A percentile compares a stretch with the other conserved stretches of the same genome.
These are phyloP conservation scores for Macrocentrus cingulum DNA, from an alignment of 1,140 invertebrate genomes.

Conservation along the genomic window DNA sequence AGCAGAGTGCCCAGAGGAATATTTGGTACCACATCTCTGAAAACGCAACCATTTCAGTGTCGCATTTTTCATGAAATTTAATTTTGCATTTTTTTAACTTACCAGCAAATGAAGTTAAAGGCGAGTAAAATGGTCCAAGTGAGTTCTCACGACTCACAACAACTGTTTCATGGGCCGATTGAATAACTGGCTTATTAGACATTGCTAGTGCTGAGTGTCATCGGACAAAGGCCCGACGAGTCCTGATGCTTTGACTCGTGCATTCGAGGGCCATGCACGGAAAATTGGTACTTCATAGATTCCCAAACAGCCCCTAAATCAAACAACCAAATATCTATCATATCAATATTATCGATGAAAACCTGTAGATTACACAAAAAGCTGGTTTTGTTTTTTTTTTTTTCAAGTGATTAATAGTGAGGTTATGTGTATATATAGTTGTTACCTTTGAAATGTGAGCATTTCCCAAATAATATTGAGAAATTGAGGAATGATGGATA, in stretches of 20 bases:
- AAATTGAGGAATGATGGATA: too few relatives aligned
- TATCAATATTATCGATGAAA: too few relatives aligned
- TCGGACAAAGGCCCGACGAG: conserved; percentile 6
- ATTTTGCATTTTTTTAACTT: conserved; percentile 13
- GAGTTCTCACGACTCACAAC: conserved; percentile 32
- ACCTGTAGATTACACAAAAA: too few relatives aligned
- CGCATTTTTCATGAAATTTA: too few relatives aligned
- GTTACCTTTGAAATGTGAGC: too few relatives aligned
- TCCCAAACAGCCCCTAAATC: not conserved
- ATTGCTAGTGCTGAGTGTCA: conserved; percentile 25
- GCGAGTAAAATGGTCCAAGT: conserved; percentile 38
- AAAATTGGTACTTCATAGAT: not conserved
- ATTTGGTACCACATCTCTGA: conserved; percentile 96
- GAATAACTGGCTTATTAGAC: conserved; percentile 22
- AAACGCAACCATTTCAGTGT: conserved; percentile 53
- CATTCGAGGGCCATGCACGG: conserved; percentile 10
- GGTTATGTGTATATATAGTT: too few relatives aligned
- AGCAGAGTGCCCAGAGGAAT: conserved; percentile 91
- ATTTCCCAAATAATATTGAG: too few relatives aligned
- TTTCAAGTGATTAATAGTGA: too few relatives aligned
- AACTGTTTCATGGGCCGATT: conserved; percentile 25
- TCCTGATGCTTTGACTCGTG: conserved; percentile 6
- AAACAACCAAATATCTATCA: too few relatives aligned
- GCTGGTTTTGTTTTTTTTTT: too few relatives aligned
- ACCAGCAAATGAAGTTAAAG: conserved; percentile 51